phyloP scores from a whole-genome alignment of 2,888 invertebrate species.

The Atethmia centrago region DNA sequence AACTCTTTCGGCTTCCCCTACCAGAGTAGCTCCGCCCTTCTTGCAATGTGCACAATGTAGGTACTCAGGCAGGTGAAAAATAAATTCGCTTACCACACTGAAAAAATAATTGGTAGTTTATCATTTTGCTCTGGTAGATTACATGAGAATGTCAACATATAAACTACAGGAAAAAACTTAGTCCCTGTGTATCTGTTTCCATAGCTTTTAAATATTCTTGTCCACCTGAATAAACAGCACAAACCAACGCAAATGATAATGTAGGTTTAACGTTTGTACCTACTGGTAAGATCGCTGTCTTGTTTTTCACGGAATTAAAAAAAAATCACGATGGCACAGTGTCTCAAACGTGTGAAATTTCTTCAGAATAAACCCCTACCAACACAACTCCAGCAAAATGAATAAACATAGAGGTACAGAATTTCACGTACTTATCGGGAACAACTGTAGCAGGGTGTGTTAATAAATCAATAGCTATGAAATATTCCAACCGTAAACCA shows the following conservation, averaged over 20 bases:
- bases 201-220: neutral
- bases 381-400: neutral
- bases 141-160: neutral
- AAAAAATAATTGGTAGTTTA: too few relatives aligned
- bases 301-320: neutral
- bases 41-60: neutral
- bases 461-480: conserved; percentile 56
- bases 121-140: neutral
- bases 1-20: too few relatives aligned
- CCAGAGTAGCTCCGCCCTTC: neutral
- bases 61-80: neutral
- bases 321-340: neutral
- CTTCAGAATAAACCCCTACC: too few relatives aligned
- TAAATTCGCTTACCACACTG: too few relatives aligned
- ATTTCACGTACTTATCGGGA: conserved; percentile 4
- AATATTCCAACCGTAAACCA: conserved; percentile 42
- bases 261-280: neutral
- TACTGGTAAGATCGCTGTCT: too few relatives aligned
- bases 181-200: neutral
- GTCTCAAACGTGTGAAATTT: neutral
- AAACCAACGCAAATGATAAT: neutral
- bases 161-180: neutral
- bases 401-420: neutral
- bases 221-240: neutral
- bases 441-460: conserved; percentile 12